Percentiles rank a stretch among this genome's conserved stretches.
Conservation (phyloP, 2,113 vertebrate genomes). For the Clarias magur region DNA sequence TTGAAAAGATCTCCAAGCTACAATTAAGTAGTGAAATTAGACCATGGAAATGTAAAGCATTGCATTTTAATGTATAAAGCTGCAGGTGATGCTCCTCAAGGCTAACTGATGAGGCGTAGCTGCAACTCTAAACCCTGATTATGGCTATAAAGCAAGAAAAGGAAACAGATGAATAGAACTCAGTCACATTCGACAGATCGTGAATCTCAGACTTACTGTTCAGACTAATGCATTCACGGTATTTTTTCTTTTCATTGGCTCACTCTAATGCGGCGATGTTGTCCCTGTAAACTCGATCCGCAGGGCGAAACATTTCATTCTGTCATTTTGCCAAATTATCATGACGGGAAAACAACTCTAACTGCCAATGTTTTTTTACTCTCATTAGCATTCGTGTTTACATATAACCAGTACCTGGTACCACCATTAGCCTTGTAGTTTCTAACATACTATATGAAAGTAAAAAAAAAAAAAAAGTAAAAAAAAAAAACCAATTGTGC, state of each 20-base stretch:
- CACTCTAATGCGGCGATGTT: not conserved
- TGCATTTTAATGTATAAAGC: not conserved
- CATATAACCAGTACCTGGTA: not conserved
- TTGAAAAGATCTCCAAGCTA: not conserved
- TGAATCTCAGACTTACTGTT: not conserved
- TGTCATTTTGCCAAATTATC: not conserved
- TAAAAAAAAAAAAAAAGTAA: not conserved
- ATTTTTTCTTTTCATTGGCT: not conserved
- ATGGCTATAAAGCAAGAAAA: not conserved
- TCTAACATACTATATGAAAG: not conserved
- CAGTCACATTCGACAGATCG: not conserved
- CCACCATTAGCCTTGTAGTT: not conserved
- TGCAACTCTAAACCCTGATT: not conserved
- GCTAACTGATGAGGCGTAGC: not conserved
- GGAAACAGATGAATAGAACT: not conserved
- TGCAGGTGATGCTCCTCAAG: not conserved
- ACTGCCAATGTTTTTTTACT: not conserved
- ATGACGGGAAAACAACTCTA: not conserved
- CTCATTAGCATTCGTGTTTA: not conserved
- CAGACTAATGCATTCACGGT: not conserved
- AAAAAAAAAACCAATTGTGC: not conserved
- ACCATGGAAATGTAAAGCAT: not conserved
- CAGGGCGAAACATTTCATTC: not conserved
- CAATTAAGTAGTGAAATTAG: not conserved
- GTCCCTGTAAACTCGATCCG: not conserved